A percentile compares a stretch with the other conserved stretches of the same genome.
These are phyloP conservation scores for Diceros bicornis DNA, from an alignment of 2,797 vertebrate species.

Conservation along the genomic window DNA sequence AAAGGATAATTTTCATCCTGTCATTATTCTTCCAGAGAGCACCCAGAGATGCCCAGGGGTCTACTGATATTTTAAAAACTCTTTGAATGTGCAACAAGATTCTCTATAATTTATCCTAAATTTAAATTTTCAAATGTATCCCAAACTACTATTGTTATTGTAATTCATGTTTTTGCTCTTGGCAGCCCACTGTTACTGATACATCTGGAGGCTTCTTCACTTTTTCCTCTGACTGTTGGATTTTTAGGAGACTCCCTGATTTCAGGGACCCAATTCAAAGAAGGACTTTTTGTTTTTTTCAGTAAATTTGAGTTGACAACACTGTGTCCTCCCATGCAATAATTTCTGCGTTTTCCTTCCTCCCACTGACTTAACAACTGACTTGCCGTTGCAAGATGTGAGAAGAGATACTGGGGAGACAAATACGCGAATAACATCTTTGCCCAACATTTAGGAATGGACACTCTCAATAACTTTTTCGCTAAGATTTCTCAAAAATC, in stretches of 20 bases:
- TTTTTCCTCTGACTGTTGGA: neutral
- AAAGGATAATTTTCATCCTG: neutral
- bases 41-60: neutral
- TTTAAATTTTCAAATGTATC: neutral
- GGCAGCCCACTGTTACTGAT: neutral
- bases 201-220: neutral
- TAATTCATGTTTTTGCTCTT: conserved; percentile 2
- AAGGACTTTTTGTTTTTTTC: too few relatives aligned
- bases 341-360: neutral
- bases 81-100: neutral
- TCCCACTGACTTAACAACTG: neutral
- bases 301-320: neutral
- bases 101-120: neutral
- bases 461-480: neutral
- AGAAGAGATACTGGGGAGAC: neutral
- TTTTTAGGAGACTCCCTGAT: neutral
- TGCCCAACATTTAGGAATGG: neutral
- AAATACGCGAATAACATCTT: neutral
- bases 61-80: neutral
- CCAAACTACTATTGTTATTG: neutral
- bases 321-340: neutral
- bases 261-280: neutral
- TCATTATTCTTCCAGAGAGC: neutral
- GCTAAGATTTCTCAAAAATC: neutral
- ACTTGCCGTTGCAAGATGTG: neutral